Base-by-base conservation (phyloP, 2,888 invertebrate genomes). In the Hyles lineata region DNA sequence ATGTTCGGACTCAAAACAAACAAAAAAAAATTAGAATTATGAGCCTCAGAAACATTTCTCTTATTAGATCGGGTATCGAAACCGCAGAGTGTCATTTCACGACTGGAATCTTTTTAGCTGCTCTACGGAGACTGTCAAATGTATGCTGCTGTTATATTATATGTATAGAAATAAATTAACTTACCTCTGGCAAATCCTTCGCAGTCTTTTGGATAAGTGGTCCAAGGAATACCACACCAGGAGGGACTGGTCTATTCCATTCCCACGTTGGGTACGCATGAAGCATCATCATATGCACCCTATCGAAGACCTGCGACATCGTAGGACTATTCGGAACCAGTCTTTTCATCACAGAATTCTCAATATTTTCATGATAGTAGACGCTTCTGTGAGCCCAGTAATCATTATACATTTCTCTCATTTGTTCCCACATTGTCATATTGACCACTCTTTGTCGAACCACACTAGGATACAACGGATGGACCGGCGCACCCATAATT, bases 231-330 rank as follows among this genome's bases (percentile, higher is more conserved):
- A 93, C 73, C 3, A 91, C 79, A 69, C 82, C 82, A 0, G 93
- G 90, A 7, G 92, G 87, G 2, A 90, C 79, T 0, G 94, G 93
- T 43, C 90, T 79, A 50, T 87, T 83, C 0, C 78, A 80, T 35
- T 85, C 85, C 78, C 88, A 88, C 11, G 89, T 73, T 1, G 89
- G 88, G 79, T 93, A 85, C 2, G 84, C 81, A 77, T 94, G 95
- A 0, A 92, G 60, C 69, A 95, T 88, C 25, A 92, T 73, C 84
- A 94, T 78, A 70, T 89, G 86, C 0, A 90, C 78, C 61, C 85
- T 84, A 43, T 84, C 76, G 2, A 71, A 72, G 17, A 88, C 70
- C 35, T 83, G 80, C 25, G 63, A 73, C 11, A 82, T 43, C 6
- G 74, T 17, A 1, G 86, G 85, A 0, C 74, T 71, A 4, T 80